phyloP scores from a whole-genome alignment of 2,888 invertebrate species.

The Ernsta delagoae region DNA sequence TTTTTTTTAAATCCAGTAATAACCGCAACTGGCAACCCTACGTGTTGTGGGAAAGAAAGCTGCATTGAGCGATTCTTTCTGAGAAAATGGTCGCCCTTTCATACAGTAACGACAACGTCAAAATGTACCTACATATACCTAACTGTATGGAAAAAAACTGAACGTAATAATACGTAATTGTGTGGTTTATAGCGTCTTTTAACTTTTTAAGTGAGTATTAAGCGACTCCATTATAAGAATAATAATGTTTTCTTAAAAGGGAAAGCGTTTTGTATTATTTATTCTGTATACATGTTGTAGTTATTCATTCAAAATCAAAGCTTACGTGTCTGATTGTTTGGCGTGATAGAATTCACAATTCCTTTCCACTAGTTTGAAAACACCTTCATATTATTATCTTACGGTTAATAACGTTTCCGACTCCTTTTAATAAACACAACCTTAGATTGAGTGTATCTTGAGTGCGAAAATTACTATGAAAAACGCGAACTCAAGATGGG shows the following conservation, averaged over 20 bases:
- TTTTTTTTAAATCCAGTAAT: too few species aligned
- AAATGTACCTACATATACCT: not conserved
- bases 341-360: too few species aligned
- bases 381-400: too few species aligned
- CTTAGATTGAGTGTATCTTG: too few species aligned
- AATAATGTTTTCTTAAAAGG: not conserved
- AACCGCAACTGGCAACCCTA: slow-evolving; percentile 14
- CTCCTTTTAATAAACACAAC: too few species aligned
- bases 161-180: slow-evolving; percentile 16
- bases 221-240: not conserved
- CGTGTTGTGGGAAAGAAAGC: slow-evolving; percentile 30
- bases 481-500: too few species aligned
- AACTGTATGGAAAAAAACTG: not conserved
- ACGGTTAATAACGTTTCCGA: too few species aligned
- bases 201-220: not conserved
- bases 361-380: too few species aligned
- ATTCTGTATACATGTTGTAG: not conserved
- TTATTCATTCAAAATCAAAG: too few species aligned
- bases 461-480: too few species aligned
- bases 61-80: slow-evolving; percentile 19
- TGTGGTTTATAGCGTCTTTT: slow-evolving; percentile 8
- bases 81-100: slow-evolving; percentile 27
- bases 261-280: not conserved
- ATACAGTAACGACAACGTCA: slow-evolving; percentile 10
- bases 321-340: too few species aligned